Base-by-base conservation (phyloP, 2,888 invertebrate species). In the Fabriciana adippe region DNA sequence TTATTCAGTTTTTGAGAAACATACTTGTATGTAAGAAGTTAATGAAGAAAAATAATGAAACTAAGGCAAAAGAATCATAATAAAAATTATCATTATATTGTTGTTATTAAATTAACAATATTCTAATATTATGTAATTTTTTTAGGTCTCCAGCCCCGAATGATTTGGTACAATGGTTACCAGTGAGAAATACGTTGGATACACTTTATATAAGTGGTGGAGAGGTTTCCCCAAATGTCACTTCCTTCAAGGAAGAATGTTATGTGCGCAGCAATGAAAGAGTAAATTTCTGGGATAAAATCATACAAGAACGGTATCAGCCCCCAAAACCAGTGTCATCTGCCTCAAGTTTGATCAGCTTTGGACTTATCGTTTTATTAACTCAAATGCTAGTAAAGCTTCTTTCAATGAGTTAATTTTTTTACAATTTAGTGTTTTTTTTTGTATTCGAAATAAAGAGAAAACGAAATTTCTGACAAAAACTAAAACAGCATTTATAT, bases 281-380 rank as follows among this genome's bases (percentile, higher is more conserved):
- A 11, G 79, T 79, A 67, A 66, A 67, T 0, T 81, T 80, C 71
- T 82, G 81, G 82, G 68, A 76, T 35, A 70, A 67, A 3, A 68
- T 79, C 3, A 76, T 79, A 55, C 31, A 66, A 0, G 51, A 59
- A 21, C 70, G 75, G 59, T 80, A 81, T 56, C 54, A 63, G 5
- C 60, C 75, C 6, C 81, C 81, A 0, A 56, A 11, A 0, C 69
- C 76, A 0, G 77, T 79, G 0, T 80, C 80, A 0, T 76, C 79
- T 6, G 78, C 75, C 6, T 61, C 31, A 0, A 72, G 64, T 35
- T 16, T 78, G 2, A 11, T 73, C 5, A 69, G 71, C 45, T 65
- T 79, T 18, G 64, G 65, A 56, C 21, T 75, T 16, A 6, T 76
- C 8, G 18, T 76, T 45, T 48, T 75, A 13, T 8, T 75, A 2